A percentile compares a stretch with the other conserved stretches of the same genome.
These are phyloP conservation scores for Phortica magna DNA, from an alignment of 2,888 invertebrate genomes.

Conservation along the genomic window DNA sequence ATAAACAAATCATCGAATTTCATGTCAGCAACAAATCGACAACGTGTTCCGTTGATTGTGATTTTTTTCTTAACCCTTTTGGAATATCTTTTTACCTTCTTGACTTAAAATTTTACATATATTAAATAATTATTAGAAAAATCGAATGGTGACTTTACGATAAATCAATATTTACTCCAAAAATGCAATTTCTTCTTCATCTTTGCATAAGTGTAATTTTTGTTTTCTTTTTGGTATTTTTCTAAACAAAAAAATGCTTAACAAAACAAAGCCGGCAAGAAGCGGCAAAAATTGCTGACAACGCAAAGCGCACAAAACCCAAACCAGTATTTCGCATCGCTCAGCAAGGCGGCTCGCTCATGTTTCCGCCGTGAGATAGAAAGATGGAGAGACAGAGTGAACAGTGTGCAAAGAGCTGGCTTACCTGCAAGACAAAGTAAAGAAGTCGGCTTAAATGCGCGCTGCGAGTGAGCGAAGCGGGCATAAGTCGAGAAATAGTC, in stretches of 20 bases:
- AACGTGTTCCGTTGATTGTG: too few species aligned
- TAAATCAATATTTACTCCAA: background rate
- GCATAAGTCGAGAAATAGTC: constrained; percentile 70
- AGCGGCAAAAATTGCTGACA: constrained; percentile 42
- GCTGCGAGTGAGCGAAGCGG: background rate
- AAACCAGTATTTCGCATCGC: too few species aligned
- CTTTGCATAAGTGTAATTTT: background rate
- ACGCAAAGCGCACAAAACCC: too few species aligned
- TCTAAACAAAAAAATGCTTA: constrained; percentile 49
- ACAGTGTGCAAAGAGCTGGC: constrained; percentile 4
- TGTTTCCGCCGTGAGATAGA: background rate
- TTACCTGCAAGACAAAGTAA: background rate
- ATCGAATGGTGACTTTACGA: too few species aligned
- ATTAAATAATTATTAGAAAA: too few species aligned
- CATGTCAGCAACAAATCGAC: too few species aligned
- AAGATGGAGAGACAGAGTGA: constrained; percentile 20
- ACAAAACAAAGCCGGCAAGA: constrained; percentile 70
- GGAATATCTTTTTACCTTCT: too few species aligned
- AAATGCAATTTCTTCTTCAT: background rate
- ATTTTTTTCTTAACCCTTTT: too few species aligned
- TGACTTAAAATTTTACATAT: too few species aligned
- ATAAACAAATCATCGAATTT: too few species aligned
- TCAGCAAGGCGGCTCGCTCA: constrained; percentile 37
- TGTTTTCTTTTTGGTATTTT: background rate
- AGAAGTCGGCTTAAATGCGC: background rate